These are phyloP conservation scores for Lepus americanus DNA, from an alignment of 2,113 vertebrate species.

Conservation along the genomic window DNA sequence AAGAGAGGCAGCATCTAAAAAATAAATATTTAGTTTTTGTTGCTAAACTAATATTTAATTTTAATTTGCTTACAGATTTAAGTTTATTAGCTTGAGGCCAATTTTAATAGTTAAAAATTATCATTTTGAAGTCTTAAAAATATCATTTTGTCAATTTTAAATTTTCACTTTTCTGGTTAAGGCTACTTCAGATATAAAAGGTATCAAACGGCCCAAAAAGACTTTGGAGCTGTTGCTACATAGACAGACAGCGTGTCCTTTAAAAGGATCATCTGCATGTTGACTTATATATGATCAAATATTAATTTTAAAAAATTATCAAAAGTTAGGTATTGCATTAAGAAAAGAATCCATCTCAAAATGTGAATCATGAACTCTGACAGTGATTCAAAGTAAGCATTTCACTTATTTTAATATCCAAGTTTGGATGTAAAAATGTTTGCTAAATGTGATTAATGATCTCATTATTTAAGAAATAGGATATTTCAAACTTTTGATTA, in stretches of 20 bases:
- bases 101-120: conserved; percentile 80
- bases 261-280: conserved; percentile 80
- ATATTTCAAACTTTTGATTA: conserved; percentile 83
- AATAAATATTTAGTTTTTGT: conserved; percentile 68
- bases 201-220: conserved; percentile 84
- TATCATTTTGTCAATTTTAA: conserved; percentile 78
- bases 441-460: conserved; percentile 81
- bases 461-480: conserved; percentile 84
- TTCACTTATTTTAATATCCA: conserved; percentile 82
- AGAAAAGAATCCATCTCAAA: conserved; percentile 87
- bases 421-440: conserved; percentile 88
- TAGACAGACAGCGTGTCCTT: conserved; percentile 77
- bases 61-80: conserved; percentile 76
- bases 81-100: conserved; percentile 77
- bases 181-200: conserved; percentile 86
- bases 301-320: conserved; percentile 85
- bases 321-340: conserved; percentile 88
- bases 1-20: conserved; percentile 75
- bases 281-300: conserved; percentile 80
- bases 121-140: conserved; percentile 85
- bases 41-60: conserved; percentile 67
- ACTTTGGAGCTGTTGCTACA: conserved; percentile 83
- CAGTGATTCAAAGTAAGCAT: conserved; percentile 82
- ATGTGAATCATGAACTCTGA: conserved; percentile 86
- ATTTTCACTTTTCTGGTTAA: conserved; percentile 82